Evolutionary conservation across 2,888 invertebrate genomes (phyloP), one percentile per base, ranked within the genome.

Genomic region (Lottia scabra): DNA sequence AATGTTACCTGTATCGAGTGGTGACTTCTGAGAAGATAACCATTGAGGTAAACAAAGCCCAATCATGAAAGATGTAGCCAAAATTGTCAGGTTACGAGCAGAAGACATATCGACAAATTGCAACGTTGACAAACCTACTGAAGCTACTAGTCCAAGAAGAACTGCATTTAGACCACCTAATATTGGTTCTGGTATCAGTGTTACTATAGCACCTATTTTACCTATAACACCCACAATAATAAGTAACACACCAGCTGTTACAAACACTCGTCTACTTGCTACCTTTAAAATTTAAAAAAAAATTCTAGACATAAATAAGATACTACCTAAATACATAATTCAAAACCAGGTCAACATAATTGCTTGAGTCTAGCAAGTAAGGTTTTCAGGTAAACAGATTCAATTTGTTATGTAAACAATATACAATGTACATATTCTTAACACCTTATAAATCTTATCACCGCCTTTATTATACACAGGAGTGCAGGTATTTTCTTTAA

Each of bases 61-160:
- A 82, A 95, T 94, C 90, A 96, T 95, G 75, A 96, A 91, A 4
- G 96, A 95, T 84, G 96, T 93, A 19, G 96, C 97, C 48, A 97
- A 92, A 80, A 97, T 95, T 88, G 96, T 96, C 67, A 97, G 91
- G 91, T 97, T 97, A 68, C 97, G 91, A 0, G 96, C 92, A 27
- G 95, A 95, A 87, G 95, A 94, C 79, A 97, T 90, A 85, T 96
- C 93, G 56, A 96, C 93, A 68, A 80, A 83, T 72, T 87, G 84
- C 0, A 87, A 76, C n/a, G 84, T 85, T 23, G 87, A 86, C 16
- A 88, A 73, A 10, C 88, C 88, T 1, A 88, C 86, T 1, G 87
- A 83, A 3, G 84, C 75, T 23, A 88, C 84, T 83, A 88, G 83
- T 13, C 87, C 87, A 71, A 87, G 85, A 74, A 85, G 75, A 2